Conservation (phyloP, 2,888 invertebrate genomes). For the Synergus itoensis region DNA sequence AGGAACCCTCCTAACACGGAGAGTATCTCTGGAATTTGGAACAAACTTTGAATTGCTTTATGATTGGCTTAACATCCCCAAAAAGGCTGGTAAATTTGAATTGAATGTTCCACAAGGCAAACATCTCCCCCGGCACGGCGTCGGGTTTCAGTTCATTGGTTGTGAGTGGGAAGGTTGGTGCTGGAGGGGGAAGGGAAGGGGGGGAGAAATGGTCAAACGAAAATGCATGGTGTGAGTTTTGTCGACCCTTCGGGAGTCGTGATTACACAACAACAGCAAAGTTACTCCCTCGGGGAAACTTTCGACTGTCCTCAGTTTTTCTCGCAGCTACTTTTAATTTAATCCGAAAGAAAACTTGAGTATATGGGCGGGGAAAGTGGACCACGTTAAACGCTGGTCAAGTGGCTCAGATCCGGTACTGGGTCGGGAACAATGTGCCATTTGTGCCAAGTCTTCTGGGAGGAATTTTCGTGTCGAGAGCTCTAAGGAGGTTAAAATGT, state of each 20-base stretch:
- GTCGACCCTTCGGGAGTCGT: constrained; percentile 24
- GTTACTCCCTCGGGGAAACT: not conserved
- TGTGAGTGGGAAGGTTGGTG: too few relatives aligned
- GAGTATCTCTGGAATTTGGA: not conserved
- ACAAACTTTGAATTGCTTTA: constrained; percentile 15
- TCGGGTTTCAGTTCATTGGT: not conserved
- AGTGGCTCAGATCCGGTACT: constrained; percentile 31
- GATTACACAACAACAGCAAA: constrained; percentile 4
- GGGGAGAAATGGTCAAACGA: constrained; percentile 15
- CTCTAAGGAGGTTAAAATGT: constrained; percentile 25
- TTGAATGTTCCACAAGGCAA: constrained; percentile 36
- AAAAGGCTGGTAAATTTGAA: constrained; percentile 20
- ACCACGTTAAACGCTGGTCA: constrained; percentile 37
- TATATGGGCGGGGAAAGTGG: constrained; percentile 10
- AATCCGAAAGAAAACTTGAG: constrained; percentile 15
- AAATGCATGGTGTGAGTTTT: constrained; percentile 17
- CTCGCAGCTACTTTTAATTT: constrained; percentile 12
- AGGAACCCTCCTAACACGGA: not conserved
- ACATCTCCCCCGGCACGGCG: constrained; percentile 25
- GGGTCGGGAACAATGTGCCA: constrained; percentile 25
- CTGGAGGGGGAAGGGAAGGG: not conserved
- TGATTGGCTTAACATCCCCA: constrained; percentile 16
- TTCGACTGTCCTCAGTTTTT: not conserved
- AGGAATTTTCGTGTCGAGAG: constrained; percentile 33
- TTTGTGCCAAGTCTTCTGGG: not conserved